A percentile compares a stretch with the other conserved stretches of the same genome.
Evolutionary conservation across 2,797 vertebrate genomes (phyloP).

Genomic region (Clamator glandarius): DNA sequence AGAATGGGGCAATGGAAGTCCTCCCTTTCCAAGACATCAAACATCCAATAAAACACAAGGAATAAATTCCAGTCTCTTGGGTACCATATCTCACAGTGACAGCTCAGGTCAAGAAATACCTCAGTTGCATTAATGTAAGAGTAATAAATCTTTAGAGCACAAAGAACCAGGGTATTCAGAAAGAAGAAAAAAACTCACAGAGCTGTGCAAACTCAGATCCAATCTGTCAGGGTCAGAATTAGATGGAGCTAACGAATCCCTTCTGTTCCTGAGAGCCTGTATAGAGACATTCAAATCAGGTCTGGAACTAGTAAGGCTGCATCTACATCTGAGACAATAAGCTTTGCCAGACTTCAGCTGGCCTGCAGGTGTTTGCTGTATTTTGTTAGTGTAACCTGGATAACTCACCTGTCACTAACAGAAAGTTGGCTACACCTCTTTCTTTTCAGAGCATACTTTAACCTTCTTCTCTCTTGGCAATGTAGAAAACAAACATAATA

Average conservation of each 20-base stretch:
- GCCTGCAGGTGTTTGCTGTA: background rate
- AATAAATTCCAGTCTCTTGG: background rate
- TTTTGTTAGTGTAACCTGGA: background rate
- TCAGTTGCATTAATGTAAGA: background rate
- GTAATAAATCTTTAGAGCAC: background rate
- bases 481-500: constrained; percentile 16
- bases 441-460: background rate
- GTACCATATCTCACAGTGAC: background rate
- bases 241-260: background rate
- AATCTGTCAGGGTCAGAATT: background rate
- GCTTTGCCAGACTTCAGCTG: background rate
- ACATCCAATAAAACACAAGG: background rate
- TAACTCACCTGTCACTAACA: background rate
- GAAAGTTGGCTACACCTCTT: background rate
- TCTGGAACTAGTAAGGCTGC: background rate
- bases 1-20: background rate
- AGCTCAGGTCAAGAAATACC: background rate
- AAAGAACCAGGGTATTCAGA: background rate
- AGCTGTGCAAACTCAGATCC: background rate
- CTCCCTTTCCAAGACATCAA: constrained; percentile 38
- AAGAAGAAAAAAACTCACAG: fast-evolving
- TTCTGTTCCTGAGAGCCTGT: background rate
- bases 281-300: background rate
- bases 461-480: background rate
- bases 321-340: background rate